Conservation (phyloP, 2,797 vertebrate species). For the Australoheros facetus region DNA sequence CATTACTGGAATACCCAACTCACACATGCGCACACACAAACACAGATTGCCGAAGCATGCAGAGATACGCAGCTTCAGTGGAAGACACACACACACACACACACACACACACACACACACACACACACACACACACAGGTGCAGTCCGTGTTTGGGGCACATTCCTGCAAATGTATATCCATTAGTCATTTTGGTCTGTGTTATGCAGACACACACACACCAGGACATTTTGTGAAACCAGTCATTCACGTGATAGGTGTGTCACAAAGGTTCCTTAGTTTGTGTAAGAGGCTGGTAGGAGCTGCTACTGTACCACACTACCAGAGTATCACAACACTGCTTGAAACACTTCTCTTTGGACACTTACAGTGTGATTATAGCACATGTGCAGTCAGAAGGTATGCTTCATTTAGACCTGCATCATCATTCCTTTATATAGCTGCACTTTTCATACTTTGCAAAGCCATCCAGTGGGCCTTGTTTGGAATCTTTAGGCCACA, state of each 20-base stretch:
- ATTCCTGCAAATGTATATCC: not conserved
- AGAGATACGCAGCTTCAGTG: conserved; percentile 4
- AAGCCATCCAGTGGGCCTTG: not conserved
- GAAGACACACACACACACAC: not conserved
- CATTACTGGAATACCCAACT: conserved; percentile 61
- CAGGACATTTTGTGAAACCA: not conserved
- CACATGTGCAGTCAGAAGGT: conserved; percentile 5
- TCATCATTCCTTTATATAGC: conserved; percentile 1
- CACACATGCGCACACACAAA: conserved; percentile 20
- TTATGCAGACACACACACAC: not conserved
- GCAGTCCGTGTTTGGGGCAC: not conserved
- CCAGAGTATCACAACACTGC: conserved; percentile 54
- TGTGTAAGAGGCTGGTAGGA: conserved; percentile 52
- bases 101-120: not conserved
- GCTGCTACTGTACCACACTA: conserved; percentile 16
- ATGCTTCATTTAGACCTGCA: not conserved
- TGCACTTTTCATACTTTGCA: not conserved
- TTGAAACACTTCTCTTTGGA: conserved; percentile 16
- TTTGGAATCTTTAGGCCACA: not conserved
- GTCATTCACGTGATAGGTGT: conserved; percentile 5
- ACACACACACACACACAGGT: not conserved
- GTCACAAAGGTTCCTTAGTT: conserved; percentile 23
- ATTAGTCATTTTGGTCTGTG: not conserved
- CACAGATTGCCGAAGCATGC: conserved; percentile 21
- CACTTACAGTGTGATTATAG: not conserved